Evolutionary conservation across 2,888 invertebrate genomes (phyloP).

Genomic region (Trichogramma evanescens): DNA sequence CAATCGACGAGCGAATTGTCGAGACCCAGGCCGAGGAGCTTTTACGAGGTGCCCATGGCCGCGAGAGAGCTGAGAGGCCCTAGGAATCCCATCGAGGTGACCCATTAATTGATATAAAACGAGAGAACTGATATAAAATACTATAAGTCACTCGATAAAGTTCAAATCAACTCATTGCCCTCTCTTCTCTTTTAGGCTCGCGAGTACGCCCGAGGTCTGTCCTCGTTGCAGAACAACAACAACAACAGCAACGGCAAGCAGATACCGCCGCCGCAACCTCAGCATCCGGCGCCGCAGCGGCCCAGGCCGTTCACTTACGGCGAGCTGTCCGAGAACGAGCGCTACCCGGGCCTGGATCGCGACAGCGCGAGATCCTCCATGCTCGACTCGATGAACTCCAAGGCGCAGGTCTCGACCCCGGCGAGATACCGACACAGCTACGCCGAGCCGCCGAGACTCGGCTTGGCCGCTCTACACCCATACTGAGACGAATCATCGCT

Average conservation of each 20-base stretch:
- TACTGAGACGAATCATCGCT: conserved; percentile 30
- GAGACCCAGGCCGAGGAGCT: conserved; percentile 42
- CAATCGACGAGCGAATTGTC: conserved; percentile 17
- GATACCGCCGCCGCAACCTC: conserved; percentile 6
- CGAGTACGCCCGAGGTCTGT: conserved; percentile 17
- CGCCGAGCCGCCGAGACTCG: conserved; percentile 44
- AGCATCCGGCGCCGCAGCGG: conserved; percentile 27
- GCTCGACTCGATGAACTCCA: conserved; percentile 24
- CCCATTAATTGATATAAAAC: not conserved
- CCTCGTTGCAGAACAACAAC: too few relatives aligned
- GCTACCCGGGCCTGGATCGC: conserved; percentile 52
- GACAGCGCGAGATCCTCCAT: conserved; percentile 44
- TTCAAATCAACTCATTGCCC: not conserved
- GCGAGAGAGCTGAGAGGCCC: conserved; percentile 40
- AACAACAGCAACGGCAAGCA: conserved; percentile 9
- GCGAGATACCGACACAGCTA: conserved; percentile 45
- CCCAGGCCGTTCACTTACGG: conserved; percentile 44
- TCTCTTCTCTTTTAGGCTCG: not conserved
- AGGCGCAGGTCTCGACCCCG: conserved; percentile 29
- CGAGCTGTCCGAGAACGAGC: conserved; percentile 51
- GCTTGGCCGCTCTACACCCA: conserved; percentile 43
- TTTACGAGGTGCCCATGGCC: conserved; percentile 41
- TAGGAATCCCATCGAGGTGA: conserved; percentile 34
- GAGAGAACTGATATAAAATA: not conserved
- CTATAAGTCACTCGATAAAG: not conserved